Percentiles rank a stretch among this genome's conserved stretches.
phyloP scores from a whole-genome alignment of 2,113 vertebrate genomes.

The Ibidorhyncha struthersii region DNA sequence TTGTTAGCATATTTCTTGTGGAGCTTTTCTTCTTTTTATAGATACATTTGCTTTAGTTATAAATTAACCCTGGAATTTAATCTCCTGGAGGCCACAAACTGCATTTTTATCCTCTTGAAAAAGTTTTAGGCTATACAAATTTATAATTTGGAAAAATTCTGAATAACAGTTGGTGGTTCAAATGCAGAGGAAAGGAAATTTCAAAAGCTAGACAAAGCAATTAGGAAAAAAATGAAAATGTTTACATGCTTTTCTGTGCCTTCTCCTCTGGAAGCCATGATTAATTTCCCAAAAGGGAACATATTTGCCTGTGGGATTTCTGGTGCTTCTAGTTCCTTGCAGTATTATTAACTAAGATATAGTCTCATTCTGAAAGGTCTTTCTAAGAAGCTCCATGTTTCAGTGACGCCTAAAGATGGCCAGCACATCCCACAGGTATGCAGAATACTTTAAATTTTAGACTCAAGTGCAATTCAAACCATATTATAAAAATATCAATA shows the following conservation, averaged over 20 bases:
- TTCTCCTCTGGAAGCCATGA: background rate
- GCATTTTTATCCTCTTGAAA: slow-evolving; percentile 39
- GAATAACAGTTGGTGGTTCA: background rate
- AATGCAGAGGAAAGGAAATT: background rate
- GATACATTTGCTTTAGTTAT: slow-evolving; percentile 80
- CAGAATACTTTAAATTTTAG: background rate
- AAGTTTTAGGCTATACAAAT: slow-evolving; percentile 10
- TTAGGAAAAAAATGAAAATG: background rate
- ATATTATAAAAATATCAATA: background rate
- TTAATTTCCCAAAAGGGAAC: background rate
- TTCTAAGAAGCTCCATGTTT: background rate
- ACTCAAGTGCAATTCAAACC: background rate
- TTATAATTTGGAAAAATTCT: slow-evolving; percentile 15
- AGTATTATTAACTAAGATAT: background rate
- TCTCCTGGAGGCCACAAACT: slow-evolving; percentile 57
- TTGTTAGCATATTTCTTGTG: slow-evolving; percentile 73
- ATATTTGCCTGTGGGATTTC: background rate
- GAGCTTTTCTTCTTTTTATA: slow-evolving; percentile 77
- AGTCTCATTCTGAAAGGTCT: background rate
- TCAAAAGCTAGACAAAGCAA: background rate
- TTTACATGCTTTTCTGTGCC: background rate
- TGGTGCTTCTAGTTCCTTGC: background rate
- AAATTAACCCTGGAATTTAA: slow-evolving; percentile 77
- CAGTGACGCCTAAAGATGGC: background rate
- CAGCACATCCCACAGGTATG: background rate